These are phyloP conservation scores for Alaudala cheleensis DNA, from an alignment of 2,113 vertebrate species.

Conservation along the genomic window DNA sequence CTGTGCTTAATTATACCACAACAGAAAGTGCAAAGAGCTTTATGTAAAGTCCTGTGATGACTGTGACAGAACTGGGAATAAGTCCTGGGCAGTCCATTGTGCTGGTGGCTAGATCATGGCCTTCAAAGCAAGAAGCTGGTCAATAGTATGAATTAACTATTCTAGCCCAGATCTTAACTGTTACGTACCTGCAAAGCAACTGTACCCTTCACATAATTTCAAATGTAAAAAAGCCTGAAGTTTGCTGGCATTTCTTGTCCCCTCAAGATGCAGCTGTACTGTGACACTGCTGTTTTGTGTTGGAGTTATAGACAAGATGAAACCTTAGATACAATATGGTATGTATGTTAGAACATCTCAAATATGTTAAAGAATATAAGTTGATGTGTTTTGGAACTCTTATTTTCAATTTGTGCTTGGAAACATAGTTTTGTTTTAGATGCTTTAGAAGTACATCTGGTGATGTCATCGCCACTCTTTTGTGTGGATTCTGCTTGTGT, in stretches of 20 bases:
- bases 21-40: neutral
- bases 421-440: neutral
- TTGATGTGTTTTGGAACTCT: neutral
- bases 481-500: neutral
- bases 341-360: neutral
- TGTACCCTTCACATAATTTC: neutral
- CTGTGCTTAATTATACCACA: neutral
- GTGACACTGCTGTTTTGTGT: neutral
- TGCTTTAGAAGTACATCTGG: neutral
- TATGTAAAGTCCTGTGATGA: neutral
- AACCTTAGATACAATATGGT: neutral
- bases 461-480: neutral
- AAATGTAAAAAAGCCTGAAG: neutral
- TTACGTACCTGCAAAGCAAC: neutral
- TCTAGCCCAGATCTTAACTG: neutral
- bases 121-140: neutral
- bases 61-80: neutral
- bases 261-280: neutral
- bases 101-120: neutral
- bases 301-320: neutral
- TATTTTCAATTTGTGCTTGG: neutral
- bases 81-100: neutral
- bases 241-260: neutral
- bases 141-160: neutral
- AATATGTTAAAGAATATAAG: neutral